These are phyloP conservation scores for Eulimnadia texana DNA, from an alignment of 1,140 invertebrate genomes.

Conservation along the genomic window DNA sequence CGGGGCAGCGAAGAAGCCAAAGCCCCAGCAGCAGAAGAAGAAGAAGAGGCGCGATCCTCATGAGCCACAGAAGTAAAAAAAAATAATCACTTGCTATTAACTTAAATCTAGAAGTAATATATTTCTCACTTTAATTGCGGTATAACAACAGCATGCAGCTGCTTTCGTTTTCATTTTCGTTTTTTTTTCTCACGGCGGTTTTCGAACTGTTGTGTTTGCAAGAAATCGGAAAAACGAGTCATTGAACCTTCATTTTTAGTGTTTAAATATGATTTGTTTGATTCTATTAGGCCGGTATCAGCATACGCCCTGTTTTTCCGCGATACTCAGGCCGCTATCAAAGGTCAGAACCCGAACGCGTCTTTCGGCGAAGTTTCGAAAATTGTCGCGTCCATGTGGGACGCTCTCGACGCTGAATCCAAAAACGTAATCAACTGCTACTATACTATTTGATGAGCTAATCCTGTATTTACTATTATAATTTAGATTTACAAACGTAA, in stretches of 20 bases:
- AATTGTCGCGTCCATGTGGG: constrained; percentile 97
- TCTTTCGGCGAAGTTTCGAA: constrained; percentile 97
- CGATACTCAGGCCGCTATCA: constrained; percentile 93
- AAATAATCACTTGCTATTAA: neutral
- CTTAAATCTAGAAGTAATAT: too few species aligned
- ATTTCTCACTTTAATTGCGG: too few species aligned
- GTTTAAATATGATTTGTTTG: constrained; percentile 7
- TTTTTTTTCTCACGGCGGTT: neutral
- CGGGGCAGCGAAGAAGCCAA: constrained; percentile 51
- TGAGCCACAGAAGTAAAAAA: constrained; percentile 77
- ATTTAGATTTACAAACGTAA: constrained; percentile 94
- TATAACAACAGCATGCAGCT: neutral
- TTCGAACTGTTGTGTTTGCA: too few species aligned
- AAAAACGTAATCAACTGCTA: constrained; percentile 90
- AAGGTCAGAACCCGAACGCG: constrained; percentile 89
- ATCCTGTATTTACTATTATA: neutral
- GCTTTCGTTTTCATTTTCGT: neutral
- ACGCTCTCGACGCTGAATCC: constrained; percentile 78
- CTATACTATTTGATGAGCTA: too few species aligned
- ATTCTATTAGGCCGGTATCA: constrained; percentile 65
- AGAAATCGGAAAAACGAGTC: neutral
- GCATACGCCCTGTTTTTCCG: constrained; percentile 95
- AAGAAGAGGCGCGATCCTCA: constrained; percentile 67
- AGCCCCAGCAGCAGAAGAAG: constrained; percentile 81
- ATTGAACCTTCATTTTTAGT: neutral